phyloP scores from a whole-genome alignment of 37 sponge, comb jelly and placozoan genomes.

The Agelas oroides region DNA sequence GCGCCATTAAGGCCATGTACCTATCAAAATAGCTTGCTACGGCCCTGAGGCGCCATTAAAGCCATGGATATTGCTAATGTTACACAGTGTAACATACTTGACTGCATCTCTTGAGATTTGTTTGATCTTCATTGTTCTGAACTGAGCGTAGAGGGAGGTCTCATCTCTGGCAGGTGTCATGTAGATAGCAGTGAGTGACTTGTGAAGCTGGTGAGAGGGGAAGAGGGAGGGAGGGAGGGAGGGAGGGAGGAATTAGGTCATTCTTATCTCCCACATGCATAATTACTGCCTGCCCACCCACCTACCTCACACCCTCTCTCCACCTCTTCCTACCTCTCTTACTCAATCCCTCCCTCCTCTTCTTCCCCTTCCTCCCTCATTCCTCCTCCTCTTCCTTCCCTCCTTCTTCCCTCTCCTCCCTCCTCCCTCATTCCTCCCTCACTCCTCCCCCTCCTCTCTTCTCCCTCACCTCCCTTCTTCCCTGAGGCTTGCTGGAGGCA shows the following conservation, averaged over 20 bases:
- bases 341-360: not conserved
- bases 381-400: not conserved
- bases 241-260: not conserved
- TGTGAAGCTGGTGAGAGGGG: slow-evolving; percentile 2
- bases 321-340: not conserved
- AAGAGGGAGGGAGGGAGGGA: not conserved
- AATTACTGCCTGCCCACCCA: not conserved
- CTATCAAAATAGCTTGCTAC: no score
- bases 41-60: no score
- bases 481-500: not conserved
- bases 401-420: not conserved
- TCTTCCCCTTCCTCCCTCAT: not conserved
- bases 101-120: slow-evolving; percentile 4
- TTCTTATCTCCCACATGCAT: no score
- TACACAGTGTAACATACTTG: slow-evolving; percentile 6
- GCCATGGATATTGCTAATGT: no score
- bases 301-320: not conserved
- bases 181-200: slow-evolving; percentile 10
- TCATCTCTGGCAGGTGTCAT: slow-evolving; percentile 50
- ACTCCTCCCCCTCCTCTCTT: not conserved
- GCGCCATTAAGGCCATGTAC: no score
- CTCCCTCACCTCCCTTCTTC: not conserved
- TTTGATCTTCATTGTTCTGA: slow-evolving; percentile 29
- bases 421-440: not conserved
- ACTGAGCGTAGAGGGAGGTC: slow-evolving; percentile 47